phyloP scores from a whole-genome alignment of 2,113 vertebrate species.

The Falco punctatus region DNA sequence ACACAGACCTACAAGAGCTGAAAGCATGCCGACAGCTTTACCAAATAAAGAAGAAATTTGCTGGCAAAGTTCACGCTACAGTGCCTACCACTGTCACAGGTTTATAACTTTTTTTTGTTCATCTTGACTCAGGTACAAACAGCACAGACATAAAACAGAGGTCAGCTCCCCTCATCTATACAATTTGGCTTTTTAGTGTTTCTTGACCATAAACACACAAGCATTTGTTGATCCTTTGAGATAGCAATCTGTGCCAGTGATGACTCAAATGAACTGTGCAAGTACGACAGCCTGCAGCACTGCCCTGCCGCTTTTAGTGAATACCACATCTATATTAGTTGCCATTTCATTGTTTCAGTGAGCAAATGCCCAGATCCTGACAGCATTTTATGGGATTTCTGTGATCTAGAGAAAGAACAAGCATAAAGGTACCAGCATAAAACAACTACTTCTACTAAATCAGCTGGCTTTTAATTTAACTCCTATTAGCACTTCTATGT shows the following conservation, averaged over 20 bases:
- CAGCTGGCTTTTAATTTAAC: not conserved
- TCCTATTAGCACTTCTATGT: not conserved
- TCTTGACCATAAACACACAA: not conserved
- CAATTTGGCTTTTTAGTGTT: not conserved
- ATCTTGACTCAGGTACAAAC: not conserved
- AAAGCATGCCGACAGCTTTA: not conserved
- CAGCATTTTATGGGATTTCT: not conserved
- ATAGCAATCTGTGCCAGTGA: not conserved
- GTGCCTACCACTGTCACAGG: not conserved
- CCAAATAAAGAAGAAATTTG: not conserved
- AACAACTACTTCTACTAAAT: not conserved
- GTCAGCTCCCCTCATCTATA: not conserved
- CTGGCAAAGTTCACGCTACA: not conserved
- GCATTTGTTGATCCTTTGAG: not conserved
- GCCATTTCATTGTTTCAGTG: not conserved
- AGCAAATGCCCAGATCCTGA: not conserved
- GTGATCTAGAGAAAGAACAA: not conserved
- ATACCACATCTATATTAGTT: not conserved
- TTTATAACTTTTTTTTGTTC: not conserved
- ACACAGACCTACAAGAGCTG: not conserved
- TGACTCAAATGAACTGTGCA: not conserved
- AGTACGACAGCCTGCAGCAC: not conserved
- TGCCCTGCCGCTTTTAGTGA: not conserved
- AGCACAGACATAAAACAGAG: not conserved
- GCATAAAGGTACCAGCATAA: not conserved